Base-by-base conservation (phyloP, 2,888 invertebrate species). In the Atethmia centrago region DNA sequence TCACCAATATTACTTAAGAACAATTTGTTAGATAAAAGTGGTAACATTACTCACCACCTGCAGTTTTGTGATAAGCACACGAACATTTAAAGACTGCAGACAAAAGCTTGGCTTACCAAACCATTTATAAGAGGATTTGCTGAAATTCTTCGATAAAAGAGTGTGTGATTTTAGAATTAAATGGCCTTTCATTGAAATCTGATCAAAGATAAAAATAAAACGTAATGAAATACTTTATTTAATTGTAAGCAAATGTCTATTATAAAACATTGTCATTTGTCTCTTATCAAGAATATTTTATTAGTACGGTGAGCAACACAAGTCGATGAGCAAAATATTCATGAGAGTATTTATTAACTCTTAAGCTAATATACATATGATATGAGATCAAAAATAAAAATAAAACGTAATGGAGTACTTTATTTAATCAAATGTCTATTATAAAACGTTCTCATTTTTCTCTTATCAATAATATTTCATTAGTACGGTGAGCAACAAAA, bases 11-110 rank as follows among this genome's bases (percentile, higher is more conserved):
- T 36, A 72, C 28, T n/a, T 14, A 9, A 16, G 19, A 49, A 58
- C 31, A 62, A 51, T 42, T 82, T 45, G 25, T 53, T 82, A 59
- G 40, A 65, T 77, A 56, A 77, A 76, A 62, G 40, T 77, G 42
- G 19, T 45, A 42, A 31, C 47, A 68, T 79, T 59, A 49, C 40
- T 42, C 36, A 31, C 56, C 68, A 71, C 58, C 76, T 74, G 74
- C 66, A 58, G n/a, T 51, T 49, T 61, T 40, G n/a, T 61, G 82
- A 84, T 84, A 77, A 84, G 71, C 49, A 12, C 62, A 45, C 55
- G 51, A 63, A 40, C 53, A 67, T 76, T 84, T 71, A 79, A 73
- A 53, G 55, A 56, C 51, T 71, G 65, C 67, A 67, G 75, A 74
- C 59, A 70, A 70, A 74, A 45, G 61, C 58, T 66, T 75, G 61